Percentiles rank a stretch among this genome's conserved stretches.
phyloP scores from a whole-genome alignment of 2,888 invertebrate species.

The Nephrotoma guestfalica region DNA sequence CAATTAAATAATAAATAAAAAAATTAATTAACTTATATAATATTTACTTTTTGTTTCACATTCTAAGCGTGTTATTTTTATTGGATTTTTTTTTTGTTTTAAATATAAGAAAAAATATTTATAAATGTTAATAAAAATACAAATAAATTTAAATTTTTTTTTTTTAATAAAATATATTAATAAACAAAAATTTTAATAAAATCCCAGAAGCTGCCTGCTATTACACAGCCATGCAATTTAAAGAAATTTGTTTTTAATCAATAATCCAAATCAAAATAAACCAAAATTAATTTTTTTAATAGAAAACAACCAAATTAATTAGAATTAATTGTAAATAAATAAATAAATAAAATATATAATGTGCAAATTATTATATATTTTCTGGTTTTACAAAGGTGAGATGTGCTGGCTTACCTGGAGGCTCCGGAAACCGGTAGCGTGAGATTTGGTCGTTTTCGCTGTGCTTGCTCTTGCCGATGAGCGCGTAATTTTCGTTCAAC shows the following conservation, averaged over 20 bases:
- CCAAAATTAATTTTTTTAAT: neutral
- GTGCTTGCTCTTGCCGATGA: slow-evolving; percentile 49
- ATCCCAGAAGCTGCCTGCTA: neutral
- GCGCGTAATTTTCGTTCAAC: slow-evolving; percentile 83
- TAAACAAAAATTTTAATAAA: neutral
- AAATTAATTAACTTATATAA: neutral
- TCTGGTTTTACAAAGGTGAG: neutral
- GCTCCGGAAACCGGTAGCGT: slow-evolving; percentile 17
- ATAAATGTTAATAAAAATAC: neutral
- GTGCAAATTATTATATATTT: neutral
- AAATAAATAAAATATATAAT: neutral
- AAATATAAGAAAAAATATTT: neutral
- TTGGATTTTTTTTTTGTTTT: neutral
- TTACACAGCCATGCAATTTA: slow-evolving; percentile 3
- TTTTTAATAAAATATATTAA: neutral
- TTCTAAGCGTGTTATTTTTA: neutral
- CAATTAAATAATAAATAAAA: neutral
- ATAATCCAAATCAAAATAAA: neutral
- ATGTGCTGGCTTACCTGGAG: slow-evolving; percentile 16
- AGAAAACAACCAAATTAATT: neutral
- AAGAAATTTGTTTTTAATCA: neutral
- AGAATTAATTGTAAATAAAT: neutral
- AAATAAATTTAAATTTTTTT: neutral
- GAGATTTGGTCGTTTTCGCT: slow-evolving; percentile 25
- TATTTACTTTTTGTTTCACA: neutral